A percentile compares a stretch with the other conserved stretches of the same genome.
Conservation (phyloP, 1,140 invertebrate genomes). For the Ceratina calcarata region DNA sequence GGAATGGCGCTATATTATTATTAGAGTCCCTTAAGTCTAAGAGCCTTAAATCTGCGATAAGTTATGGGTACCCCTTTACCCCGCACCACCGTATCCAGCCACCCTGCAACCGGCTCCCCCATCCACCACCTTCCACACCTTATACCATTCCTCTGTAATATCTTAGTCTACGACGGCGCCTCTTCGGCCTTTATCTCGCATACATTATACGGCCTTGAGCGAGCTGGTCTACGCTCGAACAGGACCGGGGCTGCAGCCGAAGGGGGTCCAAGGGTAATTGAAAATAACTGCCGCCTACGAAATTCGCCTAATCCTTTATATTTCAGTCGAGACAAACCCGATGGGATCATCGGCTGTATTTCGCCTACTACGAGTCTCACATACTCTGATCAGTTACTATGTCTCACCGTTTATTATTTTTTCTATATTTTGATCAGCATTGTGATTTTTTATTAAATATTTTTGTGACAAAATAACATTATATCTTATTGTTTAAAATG, state of each 20-base stretch:
- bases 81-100: slow-evolving; percentile 63
- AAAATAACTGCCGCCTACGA: slow-evolving; percentile 79
- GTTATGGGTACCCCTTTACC: slow-evolving; percentile 78
- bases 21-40: slow-evolving; percentile 82
- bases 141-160: slow-evolving; percentile 80
- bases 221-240: slow-evolving; percentile 49
- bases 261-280: slow-evolving; percentile 77
- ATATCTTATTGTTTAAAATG: too few relatives aligned
- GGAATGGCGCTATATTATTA: slow-evolving; percentile 81
- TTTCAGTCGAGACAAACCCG: slow-evolving; percentile 73
- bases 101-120: slow-evolving; percentile 55
- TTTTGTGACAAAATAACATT: too few relatives aligned
- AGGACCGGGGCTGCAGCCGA: slow-evolving; percentile 52
- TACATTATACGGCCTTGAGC: slow-evolving; percentile 76
- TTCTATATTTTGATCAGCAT: too few relatives aligned
- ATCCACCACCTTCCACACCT: slow-evolving; percentile 67
- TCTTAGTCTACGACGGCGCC: slow-evolving; percentile 78
- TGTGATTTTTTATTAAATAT: too few relatives aligned
- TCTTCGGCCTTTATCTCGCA: slow-evolving; percentile 79
- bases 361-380: background rate
- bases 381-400: too few relatives aligned
- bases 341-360: slow-evolving; percentile 59
- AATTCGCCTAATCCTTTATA: slow-evolving; percentile 71
- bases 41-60: slow-evolving; percentile 82
- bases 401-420: too few relatives aligned